Percentiles rank a stretch among this genome's conserved stretches.
Evolutionary conservation across 2,888 invertebrate species (phyloP).

Genomic region (Polia nebulosa): DNA sequence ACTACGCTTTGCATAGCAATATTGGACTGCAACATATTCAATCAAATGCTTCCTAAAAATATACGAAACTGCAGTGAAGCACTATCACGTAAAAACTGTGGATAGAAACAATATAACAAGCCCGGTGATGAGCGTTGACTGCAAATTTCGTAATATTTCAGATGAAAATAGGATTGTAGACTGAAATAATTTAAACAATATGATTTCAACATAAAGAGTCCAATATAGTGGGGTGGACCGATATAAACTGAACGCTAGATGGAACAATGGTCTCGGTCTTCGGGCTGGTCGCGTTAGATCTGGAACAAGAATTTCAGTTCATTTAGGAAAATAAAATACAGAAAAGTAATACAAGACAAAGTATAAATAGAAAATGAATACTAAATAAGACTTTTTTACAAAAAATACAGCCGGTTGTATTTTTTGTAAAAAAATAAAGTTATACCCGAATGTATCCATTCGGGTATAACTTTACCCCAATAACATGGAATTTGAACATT

Average conservation of each 20-base stretch:
- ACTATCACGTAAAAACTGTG: slow-evolving; percentile 77
- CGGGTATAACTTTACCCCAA: too few relatives aligned
- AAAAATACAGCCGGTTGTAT: too few relatives aligned
- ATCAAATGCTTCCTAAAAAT: slow-evolving; percentile 73
- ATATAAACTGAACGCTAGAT: slow-evolving; percentile 61
- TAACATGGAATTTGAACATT: too few relatives aligned
- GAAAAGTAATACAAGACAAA: not conserved
- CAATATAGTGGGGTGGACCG: slow-evolving; percentile 74
- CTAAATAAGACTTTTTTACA: not conserved
- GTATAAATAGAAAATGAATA: not conserved
- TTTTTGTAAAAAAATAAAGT: too few relatives aligned
- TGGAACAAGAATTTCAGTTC: slow-evolving; percentile 79
- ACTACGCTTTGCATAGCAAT: slow-evolving; percentile 58
- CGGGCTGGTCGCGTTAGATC: slow-evolving; percentile 80
- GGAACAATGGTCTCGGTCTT: slow-evolving; percentile 71
- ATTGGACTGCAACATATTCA: slow-evolving; percentile 74
- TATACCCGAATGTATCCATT: too few relatives aligned
- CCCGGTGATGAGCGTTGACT: slow-evolving; percentile 80
- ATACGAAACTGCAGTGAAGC: slow-evolving; percentile 80
- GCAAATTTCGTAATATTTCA: slow-evolving; percentile 76
- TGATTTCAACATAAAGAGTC: slow-evolving; percentile 77
- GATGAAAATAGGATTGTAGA: slow-evolving; percentile 66
- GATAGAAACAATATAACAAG: slow-evolving; percentile 52
- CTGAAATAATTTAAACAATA: slow-evolving; percentile 57
- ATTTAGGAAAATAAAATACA: slow-evolving; percentile 15